Conservation (phyloP, 2,888 invertebrate genomes). For the Drosophila lutescens region DNA sequence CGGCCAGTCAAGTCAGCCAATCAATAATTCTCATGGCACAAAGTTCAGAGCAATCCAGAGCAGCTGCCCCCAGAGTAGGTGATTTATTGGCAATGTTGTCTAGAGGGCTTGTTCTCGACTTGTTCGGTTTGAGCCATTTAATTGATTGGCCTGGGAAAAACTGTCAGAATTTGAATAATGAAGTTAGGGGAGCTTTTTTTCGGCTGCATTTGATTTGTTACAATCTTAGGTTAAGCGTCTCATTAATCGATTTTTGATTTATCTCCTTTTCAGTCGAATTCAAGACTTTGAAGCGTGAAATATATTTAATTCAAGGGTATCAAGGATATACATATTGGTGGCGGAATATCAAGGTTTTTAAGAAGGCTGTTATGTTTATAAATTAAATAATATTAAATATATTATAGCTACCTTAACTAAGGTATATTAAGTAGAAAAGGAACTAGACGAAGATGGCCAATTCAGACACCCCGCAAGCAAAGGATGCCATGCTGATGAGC, state of each 20-base stretch:
- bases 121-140: constrained; percentile 65
- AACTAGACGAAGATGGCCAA: background rate
- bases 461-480: background rate
- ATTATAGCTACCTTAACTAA: background rate
- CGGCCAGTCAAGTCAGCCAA: constrained; percentile 42
- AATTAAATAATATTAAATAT: background rate
- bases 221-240: background rate
- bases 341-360: background rate
- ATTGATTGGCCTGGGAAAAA: constrained; percentile 81
- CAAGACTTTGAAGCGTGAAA: background rate
- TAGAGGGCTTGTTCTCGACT: constrained; percentile 59
- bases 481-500: background rate
- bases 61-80: constrained; percentile 50
- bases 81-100: constrained; percentile 68
- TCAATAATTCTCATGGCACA: constrained; percentile 60
- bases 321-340: too few relatives aligned
- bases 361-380: background rate
- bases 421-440: background rate
- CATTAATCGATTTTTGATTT: constrained; percentile 1
- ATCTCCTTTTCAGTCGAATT: constrained; percentile 3
- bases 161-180: constrained; percentile 64
- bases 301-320: background rate
- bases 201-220: background rate
- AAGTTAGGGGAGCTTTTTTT: background rate
- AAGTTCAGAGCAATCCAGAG: constrained; percentile 39